phyloP scores from a whole-genome alignment of 1,140 invertebrate genomes.

The Periplaneta americana region DNA sequence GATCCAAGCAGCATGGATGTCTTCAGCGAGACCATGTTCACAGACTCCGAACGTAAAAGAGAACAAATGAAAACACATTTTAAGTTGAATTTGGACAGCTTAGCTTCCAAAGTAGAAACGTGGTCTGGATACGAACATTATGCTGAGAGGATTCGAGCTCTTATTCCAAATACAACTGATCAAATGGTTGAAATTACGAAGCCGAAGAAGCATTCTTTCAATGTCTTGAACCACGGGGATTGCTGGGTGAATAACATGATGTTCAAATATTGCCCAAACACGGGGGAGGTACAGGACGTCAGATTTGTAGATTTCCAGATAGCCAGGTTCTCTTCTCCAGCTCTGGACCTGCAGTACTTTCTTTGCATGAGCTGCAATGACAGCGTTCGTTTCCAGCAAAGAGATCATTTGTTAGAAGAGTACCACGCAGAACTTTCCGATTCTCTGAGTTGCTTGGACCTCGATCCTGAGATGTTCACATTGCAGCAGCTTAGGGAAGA shows the following conservation, averaged over 20 bases:
- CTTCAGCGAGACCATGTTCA: background rate
- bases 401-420: slow-evolving; percentile 36
- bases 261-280: slow-evolving; percentile 31
- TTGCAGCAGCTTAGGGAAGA: slow-evolving; percentile 32
- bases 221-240: slow-evolving; percentile 44
- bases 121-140: slow-evolving; percentile 8
- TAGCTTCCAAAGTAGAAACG: background rate
- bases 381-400: slow-evolving; percentile 32
- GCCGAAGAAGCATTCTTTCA: background rate
- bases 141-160: background rate
- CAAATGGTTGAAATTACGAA: background rate
- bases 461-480: slow-evolving; percentile 36
- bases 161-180: background rate
- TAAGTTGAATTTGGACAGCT: background rate
- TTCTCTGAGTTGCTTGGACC: slow-evolving; percentile 35
- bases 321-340: slow-evolving; percentile 39
- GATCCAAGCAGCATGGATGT: background rate
- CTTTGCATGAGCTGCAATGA: slow-evolving; percentile 43
- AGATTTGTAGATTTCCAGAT: slow-evolving; percentile 38
- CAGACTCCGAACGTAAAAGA: background rate
- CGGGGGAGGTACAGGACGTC: slow-evolving; percentile 21
- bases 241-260: slow-evolving; percentile 50
- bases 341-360: slow-evolving; percentile 51
- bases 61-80: background rate
- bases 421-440: slow-evolving; percentile 32